Conservation (phyloP, 2,888 invertebrate species). For the Meiosimyza decipiens region DNA sequence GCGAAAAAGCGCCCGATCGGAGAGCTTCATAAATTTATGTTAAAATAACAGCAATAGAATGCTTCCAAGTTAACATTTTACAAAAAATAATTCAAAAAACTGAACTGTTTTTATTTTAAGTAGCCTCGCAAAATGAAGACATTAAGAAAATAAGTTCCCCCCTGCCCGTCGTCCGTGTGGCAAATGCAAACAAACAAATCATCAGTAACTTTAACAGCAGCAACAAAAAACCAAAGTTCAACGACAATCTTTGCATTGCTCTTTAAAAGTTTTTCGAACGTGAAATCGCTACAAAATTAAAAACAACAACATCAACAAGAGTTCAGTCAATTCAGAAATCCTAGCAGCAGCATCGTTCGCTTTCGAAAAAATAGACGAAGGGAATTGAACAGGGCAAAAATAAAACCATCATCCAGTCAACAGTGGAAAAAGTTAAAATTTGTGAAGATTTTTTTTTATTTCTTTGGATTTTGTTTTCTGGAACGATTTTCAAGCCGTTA, state of each 20-base stretch:
- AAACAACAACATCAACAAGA: slow-evolving; percentile 44
- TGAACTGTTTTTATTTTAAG: no score
- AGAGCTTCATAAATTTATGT: no score
- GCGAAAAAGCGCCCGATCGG: no score
- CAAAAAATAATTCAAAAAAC: no score
- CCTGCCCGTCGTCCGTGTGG: neutral
- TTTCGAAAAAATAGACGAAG: neutral
- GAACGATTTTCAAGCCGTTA: slow-evolving; percentile 32
- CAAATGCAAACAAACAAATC: slow-evolving; percentile 28
- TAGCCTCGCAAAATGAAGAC: no score
- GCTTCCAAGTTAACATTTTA: no score
- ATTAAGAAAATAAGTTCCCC: no score
- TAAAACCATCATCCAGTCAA: neutral
- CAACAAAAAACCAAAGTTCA: slow-evolving; percentile 16
- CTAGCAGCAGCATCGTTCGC: neutral
- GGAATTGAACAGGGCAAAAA: neutral
- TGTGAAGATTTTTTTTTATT: slow-evolving; percentile 9
- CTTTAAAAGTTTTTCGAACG: slow-evolving; percentile 65
- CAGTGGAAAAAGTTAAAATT: slow-evolving; percentile 19
- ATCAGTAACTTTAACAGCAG: neutral
- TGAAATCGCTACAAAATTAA: slow-evolving; percentile 65
- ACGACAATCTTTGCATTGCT: slow-evolving; percentile 62
- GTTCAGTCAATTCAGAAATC: neutral
- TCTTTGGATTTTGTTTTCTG: slow-evolving; percentile 29
- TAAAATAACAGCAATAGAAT: no score